Evolutionary conservation across 2,888 invertebrate genomes (phyloP), one percentile per base, ranked within the genome.

Genomic region (Beris morrisii): DNA sequence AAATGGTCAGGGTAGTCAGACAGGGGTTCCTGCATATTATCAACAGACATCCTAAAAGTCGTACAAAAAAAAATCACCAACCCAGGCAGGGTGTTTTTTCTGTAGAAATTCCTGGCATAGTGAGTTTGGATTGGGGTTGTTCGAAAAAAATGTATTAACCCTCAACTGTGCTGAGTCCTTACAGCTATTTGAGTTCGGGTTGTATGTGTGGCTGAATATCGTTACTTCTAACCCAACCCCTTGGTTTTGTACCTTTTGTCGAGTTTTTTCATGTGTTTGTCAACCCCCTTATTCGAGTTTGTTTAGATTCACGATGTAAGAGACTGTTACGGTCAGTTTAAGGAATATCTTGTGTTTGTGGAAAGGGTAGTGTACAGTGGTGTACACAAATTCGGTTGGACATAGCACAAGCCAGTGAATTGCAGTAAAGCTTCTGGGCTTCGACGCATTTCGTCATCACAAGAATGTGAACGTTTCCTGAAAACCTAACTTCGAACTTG

Each of bases 251-350:
- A 15, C 59, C 32, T 59, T 50, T 31, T 13, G 22, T 61, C 22
- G 15, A 48, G 32, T 31, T 31, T 13, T 30, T 38, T 31, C 11
- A 30, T 32, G 48, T 11, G 22, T 59, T 50, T 22, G 13, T 15
- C 38, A 31, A 43, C 61, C 50, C 38, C 32, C 59, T 15, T 30
- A 31, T 58, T 52, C 52, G 52, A 38, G 7, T 61, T 61, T 61
- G 50, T 61, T 61, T 52, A 61, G 61, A 32, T 52, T 61, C 12
- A 61, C 61, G 61, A 61, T 22, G 50, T 61, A 61, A 52, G 52
- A 61, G 52, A 52, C 61, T 50, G 61, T 43, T 61, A 61, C 61
- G 61, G 61, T 61, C 61, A 61, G 61, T 61, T 61, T 38, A 52
- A 50, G 61, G 52, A 52, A 50, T 50, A 50, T 59, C 38, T 32